A percentile compares a stretch with the other conserved stretches of the same genome.
Conservation (phyloP, 1,140 invertebrate species). For the Uloborus diversus region DNA sequence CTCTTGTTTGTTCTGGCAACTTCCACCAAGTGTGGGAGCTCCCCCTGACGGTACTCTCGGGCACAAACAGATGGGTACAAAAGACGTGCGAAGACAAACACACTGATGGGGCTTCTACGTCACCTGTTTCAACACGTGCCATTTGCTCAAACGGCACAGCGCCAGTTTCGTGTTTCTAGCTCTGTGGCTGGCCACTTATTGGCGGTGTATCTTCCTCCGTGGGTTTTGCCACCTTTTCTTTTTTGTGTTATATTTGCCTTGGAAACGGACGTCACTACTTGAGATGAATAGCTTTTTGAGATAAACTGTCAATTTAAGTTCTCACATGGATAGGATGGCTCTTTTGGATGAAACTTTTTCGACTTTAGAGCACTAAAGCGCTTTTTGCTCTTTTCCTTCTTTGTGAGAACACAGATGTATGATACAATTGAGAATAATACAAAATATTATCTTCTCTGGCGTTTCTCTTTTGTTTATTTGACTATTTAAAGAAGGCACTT, state of each 20-base stretch:
- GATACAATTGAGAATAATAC: too few relatives aligned
- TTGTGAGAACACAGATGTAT: conserved; percentile 9
- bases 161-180: conserved; percentile 14
- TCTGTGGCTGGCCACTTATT: conserved; percentile 47
- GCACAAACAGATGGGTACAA: conserved; percentile 15
- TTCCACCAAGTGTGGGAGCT: not conserved
- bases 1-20: conserved; percentile 21
- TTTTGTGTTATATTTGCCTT: not conserved
- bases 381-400: not conserved
- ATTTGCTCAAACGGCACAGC: conserved; percentile 2
- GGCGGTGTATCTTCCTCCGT: not conserved
- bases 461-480: too few relatives aligned
- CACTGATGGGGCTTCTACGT: not conserved
- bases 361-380: not conserved
- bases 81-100: conserved; percentile 50
- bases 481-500: too few relatives aligned
- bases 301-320: not conserved
- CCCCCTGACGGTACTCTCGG: not conserved
- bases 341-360: not conserved
- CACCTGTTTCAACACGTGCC: conserved; percentile 48
- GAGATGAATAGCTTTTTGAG: not conserved
- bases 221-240: not conserved
- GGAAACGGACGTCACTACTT: not conserved
- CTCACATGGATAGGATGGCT: not conserved
- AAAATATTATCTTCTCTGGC: too few relatives aligned